Evolutionary conservation across 2,797 vertebrate species (phyloP).

Genomic region (Crypturellus tataupa): DNA sequence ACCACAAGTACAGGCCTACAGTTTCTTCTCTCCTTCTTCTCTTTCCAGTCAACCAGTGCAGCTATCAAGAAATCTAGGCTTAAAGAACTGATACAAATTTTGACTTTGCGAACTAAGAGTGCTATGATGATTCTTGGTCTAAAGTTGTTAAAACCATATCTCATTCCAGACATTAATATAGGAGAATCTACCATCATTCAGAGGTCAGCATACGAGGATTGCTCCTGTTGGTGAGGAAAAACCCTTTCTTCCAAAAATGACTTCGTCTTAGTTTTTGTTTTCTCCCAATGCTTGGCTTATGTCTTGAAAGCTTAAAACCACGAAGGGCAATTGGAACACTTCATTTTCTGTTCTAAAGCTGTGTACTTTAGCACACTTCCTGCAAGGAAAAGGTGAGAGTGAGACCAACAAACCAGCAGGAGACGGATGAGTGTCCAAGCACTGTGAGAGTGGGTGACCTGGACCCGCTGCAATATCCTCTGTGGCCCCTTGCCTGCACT

Average conservation of each 20-base stretch:
- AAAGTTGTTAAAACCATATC: neutral
- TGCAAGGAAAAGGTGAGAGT: neutral
- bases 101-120: neutral
- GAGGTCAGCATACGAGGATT: neutral
- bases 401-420: neutral
- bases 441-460: too few relatives aligned
- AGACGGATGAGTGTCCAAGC: accelerated
- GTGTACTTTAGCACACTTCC: neutral
- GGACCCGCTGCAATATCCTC: accelerated
- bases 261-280: neutral
- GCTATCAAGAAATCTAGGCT: neutral
- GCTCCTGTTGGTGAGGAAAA: too few relatives aligned
- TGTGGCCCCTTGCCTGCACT: neutral
- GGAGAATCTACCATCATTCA: neutral
- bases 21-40: neutral
- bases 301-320: neutral
- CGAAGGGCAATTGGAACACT: neutral
- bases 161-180: neutral
- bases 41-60: neutral
- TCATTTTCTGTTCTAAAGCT: accelerated
- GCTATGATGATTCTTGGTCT: neutral
- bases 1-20: too few relatives aligned
- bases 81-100: neutral
- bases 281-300: neutral
- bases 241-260: neutral